Base-by-base conservation (phyloP, 2,797 vertebrate species). In the Podargus strigoides region DNA sequence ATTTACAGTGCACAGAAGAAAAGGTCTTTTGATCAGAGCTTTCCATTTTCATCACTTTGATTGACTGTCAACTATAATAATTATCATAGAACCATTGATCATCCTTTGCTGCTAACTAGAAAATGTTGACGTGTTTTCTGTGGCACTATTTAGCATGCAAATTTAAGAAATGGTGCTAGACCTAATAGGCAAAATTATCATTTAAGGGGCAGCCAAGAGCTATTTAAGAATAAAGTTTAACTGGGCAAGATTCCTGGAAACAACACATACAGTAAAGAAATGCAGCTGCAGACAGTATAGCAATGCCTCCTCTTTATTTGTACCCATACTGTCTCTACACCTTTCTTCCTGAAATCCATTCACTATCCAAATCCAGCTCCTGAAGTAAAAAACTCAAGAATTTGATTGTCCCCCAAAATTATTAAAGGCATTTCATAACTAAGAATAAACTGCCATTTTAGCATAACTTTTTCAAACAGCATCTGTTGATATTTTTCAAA, bases 81-180 rank as follows among this genome's bases (percentile, higher is more conserved):
- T 97, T 97, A 97, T 89, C 87, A 90, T 70, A 95, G 70, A 96
- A 87, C 76, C 85, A 97, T 75, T 96, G 97, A 96, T 97, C 96
- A 93, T 84, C 58, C 81, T 94, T 91, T 95, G 77, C 85, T 95
- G 87, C 89, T 94, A 94, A 96, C 81, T 94, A 90, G 76, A 60
- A 96, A 93, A 94, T 34, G 92, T 72, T 97, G 95, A 95, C 92
- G 84, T 74, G 34, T 86, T 93, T 92, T 95, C 63, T 78, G 44
- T 73, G 88, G 49, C 66, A 91, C 76, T 84, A 92, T 93, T 93
- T 87, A 89, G 77, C 34, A 84, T 58, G 72, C 58, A 94, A 88
- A 89, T 87, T 72, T 60, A 73, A 53, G 49, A 92, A 90, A 92
- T 39, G 2, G 21, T 88, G 80, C 16, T 78, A 89, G 73, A 77